phyloP scores from a whole-genome alignment of 2,888 invertebrate genomes.

The Diplolepis rosae region DNA sequence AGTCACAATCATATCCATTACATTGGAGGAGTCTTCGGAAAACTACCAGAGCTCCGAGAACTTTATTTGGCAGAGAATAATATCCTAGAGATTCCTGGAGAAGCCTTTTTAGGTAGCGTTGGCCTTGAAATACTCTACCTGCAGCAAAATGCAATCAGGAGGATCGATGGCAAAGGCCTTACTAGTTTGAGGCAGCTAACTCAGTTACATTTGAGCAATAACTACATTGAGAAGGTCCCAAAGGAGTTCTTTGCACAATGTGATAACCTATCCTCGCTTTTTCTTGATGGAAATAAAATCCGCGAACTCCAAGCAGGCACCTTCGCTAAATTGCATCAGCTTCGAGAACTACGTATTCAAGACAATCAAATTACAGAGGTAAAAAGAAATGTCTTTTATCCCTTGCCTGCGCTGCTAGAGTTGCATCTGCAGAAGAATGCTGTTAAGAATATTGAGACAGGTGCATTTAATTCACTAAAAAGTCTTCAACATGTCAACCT shows the following conservation, averaged over 20 bases:
- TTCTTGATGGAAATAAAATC: slow-evolving; percentile 90
- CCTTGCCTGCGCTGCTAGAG: slow-evolving; percentile 86
- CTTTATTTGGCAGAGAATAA: slow-evolving; percentile 92
- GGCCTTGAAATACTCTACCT: slow-evolving; percentile 87
- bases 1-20: slow-evolving; percentile 93
- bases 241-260: slow-evolving; percentile 84
- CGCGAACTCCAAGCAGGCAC: slow-evolving; percentile 85
- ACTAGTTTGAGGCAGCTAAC: slow-evolving; percentile 83
- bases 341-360: slow-evolving; percentile 89
- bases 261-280: slow-evolving; percentile 85
- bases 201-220: slow-evolving; percentile 90
- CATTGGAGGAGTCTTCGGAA: slow-evolving; percentile 87
- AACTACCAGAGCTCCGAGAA: slow-evolving; percentile 86
- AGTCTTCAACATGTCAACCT: slow-evolving; percentile 91
- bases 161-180: slow-evolving; percentile 85
- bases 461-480: slow-evolving; percentile 84
- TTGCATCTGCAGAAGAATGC: slow-evolving; percentile 91
- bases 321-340: slow-evolving; percentile 83
- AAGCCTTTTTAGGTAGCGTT: slow-evolving; percentile 85
- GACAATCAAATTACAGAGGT: slow-evolving; percentile 87
- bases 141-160: slow-evolving; percentile 89
- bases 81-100: slow-evolving; percentile 86
- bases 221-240: slow-evolving; percentile 88
- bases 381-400: slow-evolving; percentile 86
- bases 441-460: slow-evolving; percentile 86